These are phyloP conservation scores for Chaitophorus viminalis DNA, from an alignment of 2,888 invertebrate species.

Conservation along the genomic window DNA sequence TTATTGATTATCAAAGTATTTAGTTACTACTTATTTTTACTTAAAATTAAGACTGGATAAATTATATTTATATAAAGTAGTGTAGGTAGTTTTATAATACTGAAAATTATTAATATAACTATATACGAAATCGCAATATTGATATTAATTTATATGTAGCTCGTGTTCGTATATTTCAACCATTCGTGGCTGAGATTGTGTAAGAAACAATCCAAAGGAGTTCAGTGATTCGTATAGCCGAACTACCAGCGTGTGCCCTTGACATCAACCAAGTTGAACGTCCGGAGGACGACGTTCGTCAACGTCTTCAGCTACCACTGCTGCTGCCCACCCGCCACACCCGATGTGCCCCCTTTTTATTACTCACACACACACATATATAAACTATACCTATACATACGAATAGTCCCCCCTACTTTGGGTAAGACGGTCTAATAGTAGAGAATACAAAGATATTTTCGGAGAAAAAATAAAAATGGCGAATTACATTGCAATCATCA, in stretches of 20 bases:
- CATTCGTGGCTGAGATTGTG: conserved; percentile 43
- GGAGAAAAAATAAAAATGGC: conserved; percentile 45
- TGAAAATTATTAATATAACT: not conserved
- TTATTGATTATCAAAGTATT: not conserved
- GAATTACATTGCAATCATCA: conserved; percentile 38
- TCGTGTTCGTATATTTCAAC: conserved; percentile 10
- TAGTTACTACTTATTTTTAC: not conserved
- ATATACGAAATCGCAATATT: too few relatives aligned
- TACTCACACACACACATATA: not conserved
- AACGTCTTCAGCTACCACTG: conserved; percentile 50
- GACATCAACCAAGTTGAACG: conserved; percentile 61
- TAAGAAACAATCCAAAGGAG: conserved; percentile 52
- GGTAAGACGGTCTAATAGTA: conserved; percentile 1
- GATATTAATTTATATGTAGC: not conserved
- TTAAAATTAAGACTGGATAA: not conserved
- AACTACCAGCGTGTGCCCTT: conserved; percentile 56
- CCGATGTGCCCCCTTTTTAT: conserved; percentile 1
- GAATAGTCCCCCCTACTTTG: not conserved
- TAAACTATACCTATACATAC: conserved; percentile 23
- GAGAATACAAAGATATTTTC: conserved; percentile 19
- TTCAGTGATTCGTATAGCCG: conserved; percentile 58
- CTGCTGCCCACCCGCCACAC: conserved; percentile 45
- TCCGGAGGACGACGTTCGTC: conserved; percentile 60
- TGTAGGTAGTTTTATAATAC: not conserved
- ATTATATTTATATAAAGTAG: not conserved